Percentiles rank a stretch among this genome's conserved stretches.
These are phyloP conservation scores for Andrena bucephala DNA, from an alignment of 2,888 invertebrate species.

Conservation along the genomic window DNA sequence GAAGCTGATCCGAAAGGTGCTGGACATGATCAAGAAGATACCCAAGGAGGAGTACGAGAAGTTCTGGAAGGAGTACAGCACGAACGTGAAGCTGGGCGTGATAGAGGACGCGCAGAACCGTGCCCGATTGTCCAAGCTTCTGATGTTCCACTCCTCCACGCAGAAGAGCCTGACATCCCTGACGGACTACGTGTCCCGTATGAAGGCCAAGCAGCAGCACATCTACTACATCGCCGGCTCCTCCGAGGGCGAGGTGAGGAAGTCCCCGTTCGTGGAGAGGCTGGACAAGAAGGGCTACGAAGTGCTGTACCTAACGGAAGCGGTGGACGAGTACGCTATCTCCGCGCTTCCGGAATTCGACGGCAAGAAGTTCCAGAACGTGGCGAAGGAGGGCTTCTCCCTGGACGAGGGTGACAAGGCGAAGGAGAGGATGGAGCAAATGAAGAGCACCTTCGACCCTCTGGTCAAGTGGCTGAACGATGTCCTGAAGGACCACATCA, in stretches of 20 bases:
- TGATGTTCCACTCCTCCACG: slow-evolving; percentile 95
- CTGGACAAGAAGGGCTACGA: slow-evolving; percentile 97
- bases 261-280: slow-evolving; percentile 98
- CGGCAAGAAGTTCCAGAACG: slow-evolving; percentile 99
- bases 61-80: slow-evolving; percentile 99
- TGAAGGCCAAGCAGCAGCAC: slow-evolving; percentile 97
- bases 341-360: slow-evolving; percentile 99
- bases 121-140: slow-evolving; percentile 96
- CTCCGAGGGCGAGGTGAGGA: slow-evolving; percentile 93
- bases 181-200: slow-evolving; percentile 95
- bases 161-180: slow-evolving; percentile 90
- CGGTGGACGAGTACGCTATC: slow-evolving; percentile 99
- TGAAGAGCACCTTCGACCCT: slow-evolving; percentile 94
- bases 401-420: slow-evolving; percentile 89
- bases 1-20: slow-evolving; percentile 97
- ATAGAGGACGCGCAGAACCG: slow-evolving; percentile 99
- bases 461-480: slow-evolving; percentile 96
- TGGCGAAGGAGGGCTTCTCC: slow-evolving; percentile 98
- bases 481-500: slow-evolving; percentile 91
- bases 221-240: slow-evolving; percentile 99
- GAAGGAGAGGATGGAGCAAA: slow-evolving; percentile 91
- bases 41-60: slow-evolving; percentile 94
- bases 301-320: slow-evolving; percentile 96
- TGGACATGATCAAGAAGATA: slow-evolving; percentile 99
- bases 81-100: slow-evolving; percentile 97